A percentile compares a stretch with the other conserved stretches of the same genome.
Evolutionary conservation across 2,113 vertebrate species (phyloP).

Genomic region (Mus pahari): DNA sequence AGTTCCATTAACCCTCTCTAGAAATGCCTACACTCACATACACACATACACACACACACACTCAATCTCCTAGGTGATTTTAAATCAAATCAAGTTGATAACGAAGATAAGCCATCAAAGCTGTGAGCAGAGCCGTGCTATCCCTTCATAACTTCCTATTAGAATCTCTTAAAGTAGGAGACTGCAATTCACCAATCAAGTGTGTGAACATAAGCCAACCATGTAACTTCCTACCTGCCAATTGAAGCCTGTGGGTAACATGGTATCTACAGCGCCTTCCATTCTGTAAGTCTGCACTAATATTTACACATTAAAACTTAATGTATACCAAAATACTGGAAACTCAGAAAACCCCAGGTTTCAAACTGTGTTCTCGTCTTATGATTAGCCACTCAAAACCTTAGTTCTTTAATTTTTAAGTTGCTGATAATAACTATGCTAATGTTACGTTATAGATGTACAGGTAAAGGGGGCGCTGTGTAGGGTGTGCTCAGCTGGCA

Average conservation of each 20-base stretch:
- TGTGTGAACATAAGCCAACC: neutral
- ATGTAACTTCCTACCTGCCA: neutral
- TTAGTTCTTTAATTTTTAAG: neutral
- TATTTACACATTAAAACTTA: neutral
- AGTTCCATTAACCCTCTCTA: neutral
- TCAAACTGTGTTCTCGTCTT: neutral
- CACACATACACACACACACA: no score
- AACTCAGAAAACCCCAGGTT: neutral
- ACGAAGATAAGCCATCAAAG: neutral
- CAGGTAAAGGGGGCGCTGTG: neutral
- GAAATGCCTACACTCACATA: neutral
- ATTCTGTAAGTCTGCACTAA: neutral
- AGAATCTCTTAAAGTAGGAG: neutral
- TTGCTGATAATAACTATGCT: neutral
- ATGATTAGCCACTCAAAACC: neutral
- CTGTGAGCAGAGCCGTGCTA: fast-evolving
- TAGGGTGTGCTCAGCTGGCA: neutral
- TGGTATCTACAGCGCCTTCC: neutral
- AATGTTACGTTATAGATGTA: neutral
- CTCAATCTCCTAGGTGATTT: neutral
- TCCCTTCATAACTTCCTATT: neutral
- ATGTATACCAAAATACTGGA: neutral
- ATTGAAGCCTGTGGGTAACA: neutral
- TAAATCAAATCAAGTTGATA: neutral
- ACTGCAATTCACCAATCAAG: neutral